Evolutionary conservation across 2,113 vertebrate species (phyloP).

Genomic region (Acrocephalus kingi): DNA sequence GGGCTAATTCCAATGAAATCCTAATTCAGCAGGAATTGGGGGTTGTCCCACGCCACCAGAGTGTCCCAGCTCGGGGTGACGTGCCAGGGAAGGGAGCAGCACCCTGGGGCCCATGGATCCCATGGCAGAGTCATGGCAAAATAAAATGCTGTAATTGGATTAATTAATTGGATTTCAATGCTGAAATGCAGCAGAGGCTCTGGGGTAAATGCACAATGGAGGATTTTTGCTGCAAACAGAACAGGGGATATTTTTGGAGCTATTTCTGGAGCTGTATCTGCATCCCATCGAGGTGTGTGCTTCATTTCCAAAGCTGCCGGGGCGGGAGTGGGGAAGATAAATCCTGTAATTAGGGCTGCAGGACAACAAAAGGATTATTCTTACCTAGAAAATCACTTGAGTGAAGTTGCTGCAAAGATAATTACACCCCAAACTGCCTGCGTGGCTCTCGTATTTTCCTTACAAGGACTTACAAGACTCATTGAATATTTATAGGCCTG

Average conservation of each 20-base stretch:
- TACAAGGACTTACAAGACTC: conserved; percentile 13
- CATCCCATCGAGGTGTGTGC: background rate
- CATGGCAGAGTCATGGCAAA: background rate
- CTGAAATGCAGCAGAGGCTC: background rate
- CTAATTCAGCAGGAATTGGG: background rate
- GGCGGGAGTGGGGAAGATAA: conserved; percentile 8
- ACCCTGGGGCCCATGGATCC: background rate
- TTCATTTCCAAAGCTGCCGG: background rate
- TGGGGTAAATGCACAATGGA: background rate
- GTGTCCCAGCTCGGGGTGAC: background rate
- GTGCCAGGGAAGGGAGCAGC: background rate
- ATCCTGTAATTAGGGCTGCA: conserved; percentile 10
- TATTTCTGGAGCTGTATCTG: conserved; percentile 21
- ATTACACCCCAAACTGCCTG: conserved; percentile 28
- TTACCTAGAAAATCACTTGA: conserved; percentile 24
- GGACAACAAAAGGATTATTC: conserved; percentile 51
- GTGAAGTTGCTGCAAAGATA: conserved; percentile 12
- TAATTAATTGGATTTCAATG: conserved; percentile 21
- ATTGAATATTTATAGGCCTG: conserved; percentile 48
- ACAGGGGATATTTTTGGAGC: background rate
- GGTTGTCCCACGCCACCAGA: background rate
- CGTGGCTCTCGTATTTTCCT: conserved; percentile 35
- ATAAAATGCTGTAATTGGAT: conserved; percentile 1
- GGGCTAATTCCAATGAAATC: background rate
- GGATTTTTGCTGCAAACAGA: background rate